Percentiles rank a stretch among this genome's conserved stretches.
Evolutionary conservation across 2,113 vertebrate species (phyloP).

Genomic region (Coryphaenoides rupestris): DNA sequence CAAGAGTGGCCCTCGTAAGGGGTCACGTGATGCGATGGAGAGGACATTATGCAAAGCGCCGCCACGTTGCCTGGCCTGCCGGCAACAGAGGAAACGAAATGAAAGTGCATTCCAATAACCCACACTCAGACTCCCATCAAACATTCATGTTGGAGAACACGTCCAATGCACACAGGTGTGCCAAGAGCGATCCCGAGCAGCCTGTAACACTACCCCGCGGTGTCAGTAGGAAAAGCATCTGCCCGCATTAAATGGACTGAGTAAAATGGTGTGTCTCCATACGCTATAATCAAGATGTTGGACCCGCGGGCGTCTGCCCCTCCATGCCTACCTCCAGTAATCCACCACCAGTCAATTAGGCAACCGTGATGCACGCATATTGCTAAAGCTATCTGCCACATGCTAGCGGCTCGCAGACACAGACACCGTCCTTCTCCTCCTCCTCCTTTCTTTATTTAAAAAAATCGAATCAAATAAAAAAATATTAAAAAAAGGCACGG

Average conservation of each 20-base stretch:
- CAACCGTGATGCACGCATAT: constrained; percentile 42
- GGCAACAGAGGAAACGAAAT: not conserved
- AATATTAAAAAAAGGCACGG: constrained; percentile 16
- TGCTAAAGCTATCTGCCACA: constrained; percentile 32
- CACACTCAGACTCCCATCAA: constrained; percentile 2
- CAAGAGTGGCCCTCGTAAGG: no score
- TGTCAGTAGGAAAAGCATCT: constrained; percentile 40
- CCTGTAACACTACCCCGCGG: constrained; percentile 1
- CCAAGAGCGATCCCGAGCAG: not conserved
- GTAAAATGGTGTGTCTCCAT: constrained; percentile 19
- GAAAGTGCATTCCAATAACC: not conserved
- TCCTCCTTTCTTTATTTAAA: constrained; percentile 30
- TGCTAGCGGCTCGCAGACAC: constrained; percentile 13
- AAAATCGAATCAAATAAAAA: no score
- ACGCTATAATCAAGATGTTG: constrained; percentile 43
- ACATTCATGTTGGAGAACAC: constrained; percentile 2
- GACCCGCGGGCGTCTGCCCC: constrained; percentile 37
- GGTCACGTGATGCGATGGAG: no score
- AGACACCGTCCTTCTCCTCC: not conserved
- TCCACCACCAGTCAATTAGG: constrained; percentile 29
- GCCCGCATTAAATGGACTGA: constrained; percentile 27
- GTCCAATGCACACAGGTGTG: constrained; percentile 19
- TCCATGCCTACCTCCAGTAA: constrained; percentile 36
- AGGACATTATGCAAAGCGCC: no score
- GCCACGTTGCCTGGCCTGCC: no score